Percentiles rank a stretch among this genome's conserved stretches.
These are phyloP conservation scores for Boloria euphrosyne DNA, from an alignment of 2,888 invertebrate genomes.

Conservation along the genomic window DNA sequence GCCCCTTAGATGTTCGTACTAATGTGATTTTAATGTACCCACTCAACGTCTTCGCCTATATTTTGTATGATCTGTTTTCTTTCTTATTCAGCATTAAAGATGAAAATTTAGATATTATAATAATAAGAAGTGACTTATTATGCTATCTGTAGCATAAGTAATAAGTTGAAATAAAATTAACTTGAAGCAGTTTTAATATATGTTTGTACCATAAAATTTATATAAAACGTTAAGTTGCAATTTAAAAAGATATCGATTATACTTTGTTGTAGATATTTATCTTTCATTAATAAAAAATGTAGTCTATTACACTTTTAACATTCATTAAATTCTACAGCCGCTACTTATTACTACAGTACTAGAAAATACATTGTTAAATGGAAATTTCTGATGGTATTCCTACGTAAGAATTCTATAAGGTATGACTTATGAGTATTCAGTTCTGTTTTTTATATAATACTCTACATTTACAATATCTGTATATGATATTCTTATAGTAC, in stretches of 20 bases:
- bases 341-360: background rate
- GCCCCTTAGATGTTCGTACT: constrained; percentile 70
- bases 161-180: background rate
- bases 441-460: constrained; percentile 1
- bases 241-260: background rate
- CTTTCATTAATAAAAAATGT: constrained; percentile 10
- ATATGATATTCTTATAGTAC: too few relatives aligned
- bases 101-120: background rate
- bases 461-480: constrained; percentile 13
- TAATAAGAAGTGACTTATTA: too few relatives aligned
- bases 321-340: background rate
- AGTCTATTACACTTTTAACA: background rate
- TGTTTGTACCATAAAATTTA: constrained; percentile 4
- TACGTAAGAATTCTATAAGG: constrained; percentile 17
- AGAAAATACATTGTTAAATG: constrained; percentile 10
- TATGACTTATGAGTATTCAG: constrained; percentile 13
- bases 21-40: constrained; percentile 81
- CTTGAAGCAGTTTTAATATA: background rate
- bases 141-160: background rate
- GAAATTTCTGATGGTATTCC: constrained; percentile 19
- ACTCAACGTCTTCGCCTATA: constrained; percentile 70
- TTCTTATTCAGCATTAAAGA: constrained; percentile 26
- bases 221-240: background rate
- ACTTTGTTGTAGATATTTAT: constrained; percentile 1
- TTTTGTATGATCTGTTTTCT: constrained; percentile 65